Percentiles rank a stretch among this genome's conserved stretches.
phyloP scores from a whole-genome alignment of 2,888 invertebrate species.

The Himalopsyche tibetana region DNA sequence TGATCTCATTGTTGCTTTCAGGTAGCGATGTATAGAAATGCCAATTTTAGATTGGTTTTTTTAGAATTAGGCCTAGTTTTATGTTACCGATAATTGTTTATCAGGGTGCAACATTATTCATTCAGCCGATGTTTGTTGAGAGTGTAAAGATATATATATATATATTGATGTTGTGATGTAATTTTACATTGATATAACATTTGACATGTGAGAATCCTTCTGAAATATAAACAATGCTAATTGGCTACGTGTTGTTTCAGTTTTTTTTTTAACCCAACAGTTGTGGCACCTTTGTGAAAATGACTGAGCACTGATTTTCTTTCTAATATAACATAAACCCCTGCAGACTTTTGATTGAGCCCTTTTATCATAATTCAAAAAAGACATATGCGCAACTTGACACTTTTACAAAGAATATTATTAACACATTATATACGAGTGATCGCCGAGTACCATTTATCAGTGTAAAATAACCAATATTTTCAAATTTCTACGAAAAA shows the following conservation, averaged over 20 bases:
- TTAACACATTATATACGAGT: no score
- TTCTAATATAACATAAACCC: no score
- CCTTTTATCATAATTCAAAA: no score
- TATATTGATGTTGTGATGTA: background rate
- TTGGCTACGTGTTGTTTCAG: conserved; percentile 18
- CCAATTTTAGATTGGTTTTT: conserved; percentile 3
- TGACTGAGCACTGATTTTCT: no score
- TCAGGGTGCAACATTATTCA: conserved; percentile 10
- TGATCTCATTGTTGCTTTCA: no score
- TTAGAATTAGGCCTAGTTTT: conserved; percentile 15
- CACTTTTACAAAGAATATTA: no score
- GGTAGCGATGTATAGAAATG: background rate
- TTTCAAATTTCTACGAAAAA: no score
- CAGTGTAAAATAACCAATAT: no score
- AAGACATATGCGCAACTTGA: no score
- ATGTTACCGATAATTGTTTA: conserved; percentile 6
- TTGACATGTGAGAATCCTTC: background rate
- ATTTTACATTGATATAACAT: background rate
- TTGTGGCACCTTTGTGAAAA: background rate
- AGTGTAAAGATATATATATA: background rate
- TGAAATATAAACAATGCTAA: conserved; percentile 21
- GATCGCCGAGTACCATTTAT: no score
- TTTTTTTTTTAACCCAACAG: background rate
- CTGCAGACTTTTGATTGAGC: no score
- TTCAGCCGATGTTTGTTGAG: background rate